These are phyloP conservation scores for Dysmachus trigonus DNA, from an alignment of 2,888 invertebrate species.

Conservation along the genomic window DNA sequence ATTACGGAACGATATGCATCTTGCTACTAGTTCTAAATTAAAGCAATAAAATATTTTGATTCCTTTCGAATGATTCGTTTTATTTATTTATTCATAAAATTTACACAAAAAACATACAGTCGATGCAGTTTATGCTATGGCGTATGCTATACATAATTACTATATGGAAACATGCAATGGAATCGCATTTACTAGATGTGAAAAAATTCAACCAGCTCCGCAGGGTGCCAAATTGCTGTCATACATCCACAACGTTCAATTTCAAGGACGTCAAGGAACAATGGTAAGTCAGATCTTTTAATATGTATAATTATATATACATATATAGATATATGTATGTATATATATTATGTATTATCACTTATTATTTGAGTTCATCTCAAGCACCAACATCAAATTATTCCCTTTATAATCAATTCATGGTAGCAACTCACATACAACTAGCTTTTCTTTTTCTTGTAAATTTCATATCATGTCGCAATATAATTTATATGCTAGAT, in stretches of 20 bases:
- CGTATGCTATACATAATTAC: constrained; percentile 74
- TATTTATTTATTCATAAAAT: no score
- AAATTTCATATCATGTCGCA: not conserved
- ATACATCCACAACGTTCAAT: constrained; percentile 71
- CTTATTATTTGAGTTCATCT: no score
- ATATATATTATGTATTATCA: no score
- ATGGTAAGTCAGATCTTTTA: constrained; percentile 53
- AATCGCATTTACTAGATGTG: constrained; percentile 63
- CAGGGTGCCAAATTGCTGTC: constrained; percentile 69
- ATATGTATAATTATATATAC: not conserved
- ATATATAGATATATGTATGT: no score
- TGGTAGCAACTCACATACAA: no score
- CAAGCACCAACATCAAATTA: not conserved
- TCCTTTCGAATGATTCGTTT: no score
- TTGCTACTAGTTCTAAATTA: no score
- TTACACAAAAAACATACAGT: constrained; percentile 60
- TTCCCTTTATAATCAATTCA: not conserved
- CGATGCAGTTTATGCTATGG: constrained; percentile 81
- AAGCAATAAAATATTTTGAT: no score
- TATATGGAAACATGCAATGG: constrained; percentile 69
- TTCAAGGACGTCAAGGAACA: constrained; percentile 64
- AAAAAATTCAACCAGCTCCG: constrained; percentile 65
- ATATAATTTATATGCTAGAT: not conserved
- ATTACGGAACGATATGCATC: no score
- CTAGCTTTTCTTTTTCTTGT: no score